Percentiles rank a stretch among this genome's conserved stretches.
These are phyloP conservation scores for Lytechinus variegatus DNA, from an alignment of 35 echinoderm and acorn worm genomes.

Conservation along the genomic window DNA sequence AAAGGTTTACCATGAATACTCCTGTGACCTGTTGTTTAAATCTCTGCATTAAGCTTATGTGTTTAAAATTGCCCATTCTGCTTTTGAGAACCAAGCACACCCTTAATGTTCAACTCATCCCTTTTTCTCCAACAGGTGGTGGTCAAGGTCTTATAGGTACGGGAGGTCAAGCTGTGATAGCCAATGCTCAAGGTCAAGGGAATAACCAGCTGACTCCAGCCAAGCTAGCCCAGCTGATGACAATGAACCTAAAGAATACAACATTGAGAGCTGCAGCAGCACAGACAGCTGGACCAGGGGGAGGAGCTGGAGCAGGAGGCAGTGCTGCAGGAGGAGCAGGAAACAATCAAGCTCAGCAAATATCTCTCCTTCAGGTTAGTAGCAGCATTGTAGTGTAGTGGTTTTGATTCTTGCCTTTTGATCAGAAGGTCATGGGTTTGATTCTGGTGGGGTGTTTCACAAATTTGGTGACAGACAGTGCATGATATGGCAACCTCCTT, in stretches of 20 bases:
- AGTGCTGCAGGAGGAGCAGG: background rate
- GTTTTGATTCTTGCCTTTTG: too few relatives aligned
- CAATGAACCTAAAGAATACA: background rate
- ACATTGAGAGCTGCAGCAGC: background rate
- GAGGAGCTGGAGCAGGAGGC: background rate
- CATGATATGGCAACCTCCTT: too few relatives aligned
- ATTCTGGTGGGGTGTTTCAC: too few relatives aligned
- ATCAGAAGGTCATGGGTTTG: too few relatives aligned
- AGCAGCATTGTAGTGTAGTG: background rate
- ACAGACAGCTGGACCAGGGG: background rate
- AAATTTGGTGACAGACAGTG: too few relatives aligned
- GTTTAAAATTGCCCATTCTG: too few relatives aligned
- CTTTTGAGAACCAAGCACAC: too few relatives aligned
- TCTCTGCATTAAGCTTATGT: too few relatives aligned
- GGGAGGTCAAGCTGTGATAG: background rate
- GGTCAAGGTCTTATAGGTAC: background rate
- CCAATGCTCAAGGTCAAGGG: constrained; percentile 23
- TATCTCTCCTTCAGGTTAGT: constrained; percentile 32
- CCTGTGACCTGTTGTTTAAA: too few relatives aligned
- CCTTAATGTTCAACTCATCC: too few relatives aligned
- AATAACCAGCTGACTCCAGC: background rate
- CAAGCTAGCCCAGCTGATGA: constrained; percentile 52
- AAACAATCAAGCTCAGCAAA: background rate
- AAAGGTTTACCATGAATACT: too few relatives aligned
- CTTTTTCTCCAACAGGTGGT: background rate